A percentile compares a stretch with the other conserved stretches of the same genome.
phyloP scores from a whole-genome alignment of 1,140 invertebrate species.

The Tetranychus cinnabarinus region DNA sequence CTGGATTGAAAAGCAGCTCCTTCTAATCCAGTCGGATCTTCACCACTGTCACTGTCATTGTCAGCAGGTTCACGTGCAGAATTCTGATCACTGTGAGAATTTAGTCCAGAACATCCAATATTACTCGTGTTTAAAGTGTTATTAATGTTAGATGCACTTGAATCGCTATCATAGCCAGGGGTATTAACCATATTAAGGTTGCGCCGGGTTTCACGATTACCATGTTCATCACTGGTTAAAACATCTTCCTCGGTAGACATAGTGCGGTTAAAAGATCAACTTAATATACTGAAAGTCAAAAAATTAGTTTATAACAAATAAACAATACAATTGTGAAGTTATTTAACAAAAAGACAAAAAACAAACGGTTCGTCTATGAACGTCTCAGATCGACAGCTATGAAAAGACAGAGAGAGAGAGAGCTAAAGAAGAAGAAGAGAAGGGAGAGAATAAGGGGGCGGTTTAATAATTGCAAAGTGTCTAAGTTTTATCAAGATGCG shows the following conservation, averaged over 20 bases:
- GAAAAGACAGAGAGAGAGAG: too few species aligned
- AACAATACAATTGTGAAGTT: too few species aligned
- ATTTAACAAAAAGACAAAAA: too few species aligned
- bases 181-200: background rate
- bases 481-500: too few species aligned
- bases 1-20: slow-evolving; percentile 72
- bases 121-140: slow-evolving; percentile 39
- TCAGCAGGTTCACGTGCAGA: background rate
- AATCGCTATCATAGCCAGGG: background rate
- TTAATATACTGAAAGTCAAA: too few species aligned
- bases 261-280: background rate
- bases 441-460: too few species aligned
- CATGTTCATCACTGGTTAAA: background rate
- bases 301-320: too few species aligned
- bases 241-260: background rate
- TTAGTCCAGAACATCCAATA: slow-evolving; percentile 22
- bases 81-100: background rate
- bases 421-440: too few species aligned
- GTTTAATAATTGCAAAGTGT: too few species aligned
- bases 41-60: background rate
- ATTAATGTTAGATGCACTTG: too few species aligned
- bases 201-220: background rate
- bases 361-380: too few species aligned
- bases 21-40: slow-evolving; percentile 34
- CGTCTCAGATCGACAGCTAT: too few species aligned